Evolutionary conservation across 2,113 vertebrate species (phyloP), one percentile per base, ranked within the genome.

Genomic region (Hystrix cristata): DNA sequence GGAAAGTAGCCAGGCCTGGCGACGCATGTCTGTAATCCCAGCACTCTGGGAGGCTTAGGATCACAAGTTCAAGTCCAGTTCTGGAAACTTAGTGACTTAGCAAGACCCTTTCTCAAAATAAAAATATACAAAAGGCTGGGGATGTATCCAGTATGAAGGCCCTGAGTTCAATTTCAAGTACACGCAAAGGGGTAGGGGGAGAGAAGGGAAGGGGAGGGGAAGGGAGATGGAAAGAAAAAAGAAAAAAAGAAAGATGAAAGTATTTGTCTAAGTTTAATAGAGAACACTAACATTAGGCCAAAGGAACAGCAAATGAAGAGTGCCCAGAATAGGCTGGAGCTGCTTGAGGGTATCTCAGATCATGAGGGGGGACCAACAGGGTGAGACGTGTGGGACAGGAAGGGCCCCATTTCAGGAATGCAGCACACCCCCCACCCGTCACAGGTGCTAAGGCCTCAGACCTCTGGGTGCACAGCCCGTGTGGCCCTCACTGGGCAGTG

Each of bases 391-490:
- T 0, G 0, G 1, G n/a, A 19, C 0, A 9, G 59, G 57, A 60
- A 55, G 43, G 34, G 7, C 16, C 2, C 7, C 4, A 19, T 34
- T 11, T 55, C 72, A 6, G 59, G 13, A 25, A 19, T 8, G 16
- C 25, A 5, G 31, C 1, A 1, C 0, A 1, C 1, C 34, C 69
- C 81, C 25, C 27, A 46, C 4, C 9, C 11, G 5, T 6, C 1
- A 27, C 0, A 5, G 29, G 43, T 11, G n/a, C 43, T 3, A 13
- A 92, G 62, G 34, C 38, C 76, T 31, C 67, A 31, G 31, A 59
- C 0, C 0, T 65, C 23, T 18, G 2, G 65, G 64, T 29, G 14
- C 51, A 27, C 13, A 76, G 38, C 67, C 23, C 2, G 59, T 29
- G 4, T 12, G 38, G 43, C 69, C 5, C 11, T 60, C 11, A 0